phyloP scores from a whole-genome alignment of 2,888 invertebrate genomes.

The Cartodere bifasciata region DNA sequence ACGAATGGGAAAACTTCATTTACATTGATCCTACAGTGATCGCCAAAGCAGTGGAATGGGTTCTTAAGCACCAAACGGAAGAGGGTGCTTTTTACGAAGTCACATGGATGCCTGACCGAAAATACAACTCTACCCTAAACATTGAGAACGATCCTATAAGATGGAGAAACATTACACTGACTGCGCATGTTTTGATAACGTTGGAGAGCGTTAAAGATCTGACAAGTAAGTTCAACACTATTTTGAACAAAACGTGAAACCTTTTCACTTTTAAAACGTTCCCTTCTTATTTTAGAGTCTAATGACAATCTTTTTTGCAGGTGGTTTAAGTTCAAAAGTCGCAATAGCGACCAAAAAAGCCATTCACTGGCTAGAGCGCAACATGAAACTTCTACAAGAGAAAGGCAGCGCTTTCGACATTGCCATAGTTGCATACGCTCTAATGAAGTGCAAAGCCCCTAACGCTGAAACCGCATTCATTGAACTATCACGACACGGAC shows the following conservation, averaged over 20 bases:
- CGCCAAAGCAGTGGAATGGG: conserved; percentile 73
- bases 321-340: conserved; percentile 62
- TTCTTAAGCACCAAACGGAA: conserved; percentile 69
- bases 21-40: conserved; percentile 86
- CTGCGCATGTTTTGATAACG: conserved; percentile 86
- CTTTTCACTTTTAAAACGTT: too few relatives aligned
- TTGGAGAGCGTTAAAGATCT: conserved; percentile 75
- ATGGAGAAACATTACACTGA: conserved; percentile 75
- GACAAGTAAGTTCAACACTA: conserved; percentile 29
- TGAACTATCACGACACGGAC: conserved; percentile 51
- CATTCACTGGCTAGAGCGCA: conserved; percentile 67
- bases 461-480: conserved; percentile 72
- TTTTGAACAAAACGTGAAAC: too few relatives aligned
- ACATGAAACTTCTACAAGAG: conserved; percentile 60
- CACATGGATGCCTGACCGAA: conserved; percentile 77
- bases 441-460: conserved; percentile 73
- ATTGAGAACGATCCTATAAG: conserved; percentile 39
- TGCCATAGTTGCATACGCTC: conserved; percentile 80
- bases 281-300: too few relatives aligned
- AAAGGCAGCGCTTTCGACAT: conserved; percentile 70
- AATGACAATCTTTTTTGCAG: conserved; percentile 17
- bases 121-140: conserved; percentile 65
- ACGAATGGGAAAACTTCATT: conserved; percentile 94
- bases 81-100: conserved; percentile 85
- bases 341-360: conserved; percentile 64